Conservation (phyloP, 2,888 invertebrate genomes). For the Chrysotoxum bicinctum region DNA sequence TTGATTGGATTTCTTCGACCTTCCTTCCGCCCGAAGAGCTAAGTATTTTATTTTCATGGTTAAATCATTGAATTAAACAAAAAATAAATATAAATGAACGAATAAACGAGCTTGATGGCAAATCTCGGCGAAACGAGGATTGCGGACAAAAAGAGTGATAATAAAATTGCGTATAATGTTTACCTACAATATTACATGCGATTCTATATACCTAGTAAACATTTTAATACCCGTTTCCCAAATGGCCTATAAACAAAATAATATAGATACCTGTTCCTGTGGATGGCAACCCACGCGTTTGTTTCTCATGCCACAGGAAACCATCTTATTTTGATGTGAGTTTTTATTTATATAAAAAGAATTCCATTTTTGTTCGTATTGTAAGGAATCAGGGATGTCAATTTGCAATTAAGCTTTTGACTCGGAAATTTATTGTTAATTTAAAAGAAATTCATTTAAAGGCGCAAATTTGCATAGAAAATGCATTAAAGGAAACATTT, state of each 20-base stretch:
- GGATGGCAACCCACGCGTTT: conserved; percentile 68
- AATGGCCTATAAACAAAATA: conserved; percentile 74
- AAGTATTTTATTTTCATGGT: conserved; percentile 65
- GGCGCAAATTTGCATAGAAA: too few relatives aligned
- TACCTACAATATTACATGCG: conserved; percentile 35
- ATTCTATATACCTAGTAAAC: conserved; percentile 27
- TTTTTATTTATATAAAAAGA: not conserved
- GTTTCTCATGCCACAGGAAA: conserved; percentile 20
- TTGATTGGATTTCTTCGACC: conserved; percentile 64
- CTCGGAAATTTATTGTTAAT: not conserved
- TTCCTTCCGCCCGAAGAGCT: not conserved
- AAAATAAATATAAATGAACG: conserved; percentile 63
- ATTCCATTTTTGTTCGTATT: too few relatives aligned
- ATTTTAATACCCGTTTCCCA: conserved; percentile 54
- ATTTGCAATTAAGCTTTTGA: not conserved
- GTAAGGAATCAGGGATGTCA: not conserved
- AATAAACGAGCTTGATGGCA: not conserved
- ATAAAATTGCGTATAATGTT: conserved; percentile 55
- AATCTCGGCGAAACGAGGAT: not conserved
- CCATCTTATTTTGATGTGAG: conserved; percentile 26
- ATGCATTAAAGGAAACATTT: too few relatives aligned
- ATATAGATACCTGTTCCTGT: conserved; percentile 69
- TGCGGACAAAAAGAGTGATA: conserved; percentile 18
- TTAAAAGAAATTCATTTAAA: not conserved
- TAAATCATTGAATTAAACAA: conserved; percentile 68